These are phyloP conservation scores for Intellagama lesueurii DNA, from an alignment of 2,797 vertebrate genomes.

Conservation along the genomic window DNA sequence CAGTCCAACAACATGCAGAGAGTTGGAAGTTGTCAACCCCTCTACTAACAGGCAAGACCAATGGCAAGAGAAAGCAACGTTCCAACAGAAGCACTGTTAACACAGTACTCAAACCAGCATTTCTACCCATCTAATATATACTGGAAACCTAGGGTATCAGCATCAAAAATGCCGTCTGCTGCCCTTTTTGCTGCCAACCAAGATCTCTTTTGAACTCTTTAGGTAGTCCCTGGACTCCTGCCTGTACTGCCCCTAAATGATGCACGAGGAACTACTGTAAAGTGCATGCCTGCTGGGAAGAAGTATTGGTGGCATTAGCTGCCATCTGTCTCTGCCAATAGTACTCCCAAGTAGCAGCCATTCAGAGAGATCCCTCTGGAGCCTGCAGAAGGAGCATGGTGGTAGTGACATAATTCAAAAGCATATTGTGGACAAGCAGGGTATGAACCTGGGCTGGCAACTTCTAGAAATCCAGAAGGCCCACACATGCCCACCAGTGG, in stretches of 20 bases:
- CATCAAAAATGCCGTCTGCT: background rate
- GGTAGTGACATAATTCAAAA: background rate
- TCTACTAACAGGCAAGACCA: background rate
- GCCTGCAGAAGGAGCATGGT: background rate
- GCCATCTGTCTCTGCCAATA: background rate
- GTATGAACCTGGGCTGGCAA: background rate
- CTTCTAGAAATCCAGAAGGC: too few relatives aligned
- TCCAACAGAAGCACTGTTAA: background rate
- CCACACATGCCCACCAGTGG: too few relatives aligned
- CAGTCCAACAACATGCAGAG: too few relatives aligned
- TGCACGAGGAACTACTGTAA: background rate
- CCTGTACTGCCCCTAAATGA: background rate
- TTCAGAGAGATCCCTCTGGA: background rate
- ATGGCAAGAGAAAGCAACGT: background rate
- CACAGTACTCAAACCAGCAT: background rate
- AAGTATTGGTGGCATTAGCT: background rate
- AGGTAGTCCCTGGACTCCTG: background rate
- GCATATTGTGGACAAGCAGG: rapidly evolving
- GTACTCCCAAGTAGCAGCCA: conserved; percentile 1
- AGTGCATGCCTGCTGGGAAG: conserved; percentile 26
- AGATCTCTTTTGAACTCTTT: background rate
- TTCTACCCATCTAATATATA: rapidly evolving
- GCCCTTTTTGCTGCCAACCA: background rate
- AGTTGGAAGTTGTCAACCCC: too few relatives aligned
- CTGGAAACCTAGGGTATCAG: background rate